Evolutionary conservation across 2,113 vertebrate genomes (phyloP), one percentile per base, ranked within the genome.

Genomic region (Spea bombifrons): DNA sequence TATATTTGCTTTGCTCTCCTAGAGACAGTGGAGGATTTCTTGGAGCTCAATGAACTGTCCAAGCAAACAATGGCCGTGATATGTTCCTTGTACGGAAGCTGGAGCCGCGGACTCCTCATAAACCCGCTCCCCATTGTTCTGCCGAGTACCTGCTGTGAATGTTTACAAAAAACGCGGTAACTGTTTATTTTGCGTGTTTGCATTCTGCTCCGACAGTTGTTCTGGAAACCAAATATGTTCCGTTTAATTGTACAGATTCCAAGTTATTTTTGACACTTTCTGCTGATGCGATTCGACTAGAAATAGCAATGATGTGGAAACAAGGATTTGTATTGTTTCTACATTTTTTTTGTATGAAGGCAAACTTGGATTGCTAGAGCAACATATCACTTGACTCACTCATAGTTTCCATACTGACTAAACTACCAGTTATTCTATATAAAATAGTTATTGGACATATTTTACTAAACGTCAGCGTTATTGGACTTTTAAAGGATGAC

Each of bases 111-210:
- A 46, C 63, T 15, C 73, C 73, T 65, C 5, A 2, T 44, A 71
- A 7, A 30, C n/a, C 47, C 59, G 6, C 9, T 3, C 73, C 46
- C 73, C 44, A 75, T 75, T 75, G 73, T 75, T 52, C 59, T 66
- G 9, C 12, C 47, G 73, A 30, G 46, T 75, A 75, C 73, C 73
- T 75, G 73, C 73, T 75, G 73, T 30, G 16, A 55, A 66, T 75
- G 73, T 66, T 53, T 66, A 75, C 7, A 66, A 8, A 52, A 30
- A 53, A 43, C n/a, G 63, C n/a, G 10, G 63, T 45, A 48, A 45
- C 63, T 75, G 73, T 75, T 66, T 66, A 52, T 75, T 50, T 43
- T 3, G 15, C 5, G 3, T 53, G 63, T 75, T 53, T 66, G 49
- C 61, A n/a, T 53, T 50, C 44, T 6, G 5, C 7, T 45, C 73